phyloP scores from a whole-genome alignment of 2,113 vertebrate genomes.

The Panurus biarmicus region DNA sequence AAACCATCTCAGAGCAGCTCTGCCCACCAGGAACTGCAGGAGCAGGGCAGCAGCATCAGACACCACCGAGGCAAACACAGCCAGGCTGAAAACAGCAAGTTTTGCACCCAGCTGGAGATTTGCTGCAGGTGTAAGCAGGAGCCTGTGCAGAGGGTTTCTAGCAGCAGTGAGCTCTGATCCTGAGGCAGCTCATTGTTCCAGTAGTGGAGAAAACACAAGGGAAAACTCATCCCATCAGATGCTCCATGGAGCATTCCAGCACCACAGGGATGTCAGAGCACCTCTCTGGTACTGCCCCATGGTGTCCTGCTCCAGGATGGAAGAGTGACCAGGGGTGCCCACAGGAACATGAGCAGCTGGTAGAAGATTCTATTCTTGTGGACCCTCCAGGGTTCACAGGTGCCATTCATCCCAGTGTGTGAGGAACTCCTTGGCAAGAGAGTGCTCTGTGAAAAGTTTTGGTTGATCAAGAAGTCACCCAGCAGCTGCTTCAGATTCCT shows the following conservation, averaged over 20 bases:
- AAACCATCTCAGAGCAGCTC: not conserved
- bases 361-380: not conserved
- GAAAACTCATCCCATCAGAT: not conserved
- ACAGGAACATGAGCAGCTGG: accelerated
- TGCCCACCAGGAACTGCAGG: not conserved
- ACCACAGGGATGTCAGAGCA: not conserved
- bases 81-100: not conserved
- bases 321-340: not conserved
- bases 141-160: not conserved
- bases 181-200: accelerated
- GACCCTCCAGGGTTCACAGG: accelerated
- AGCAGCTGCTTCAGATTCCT: not conserved
- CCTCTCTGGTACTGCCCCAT: not conserved
- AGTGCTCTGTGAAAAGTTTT: not conserved
- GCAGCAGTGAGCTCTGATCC: not conserved
- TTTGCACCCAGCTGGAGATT: not conserved
- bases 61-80: not conserved
- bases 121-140: not conserved
- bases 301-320: not conserved
- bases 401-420: accelerated
- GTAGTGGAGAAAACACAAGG: not conserved
- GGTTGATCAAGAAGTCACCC: not conserved
- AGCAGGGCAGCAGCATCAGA: not conserved
- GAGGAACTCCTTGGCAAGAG: not conserved
- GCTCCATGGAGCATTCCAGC: not conserved